Conservation (phyloP, 1,140 invertebrate species). For the Brachionus paranguensis region DNA sequence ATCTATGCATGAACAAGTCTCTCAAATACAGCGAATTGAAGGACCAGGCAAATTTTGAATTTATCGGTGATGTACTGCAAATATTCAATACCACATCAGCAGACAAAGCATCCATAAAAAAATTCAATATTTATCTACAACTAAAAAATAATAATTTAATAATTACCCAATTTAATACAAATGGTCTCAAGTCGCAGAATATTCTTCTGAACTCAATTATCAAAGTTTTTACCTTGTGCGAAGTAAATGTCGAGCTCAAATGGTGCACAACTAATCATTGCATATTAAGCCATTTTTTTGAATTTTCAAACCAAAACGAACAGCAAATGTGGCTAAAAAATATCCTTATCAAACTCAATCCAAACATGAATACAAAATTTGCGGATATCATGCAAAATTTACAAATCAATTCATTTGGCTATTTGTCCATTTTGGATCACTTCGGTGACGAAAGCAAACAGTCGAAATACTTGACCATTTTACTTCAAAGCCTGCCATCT, state of each 20-base stretch:
- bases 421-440: not conserved
- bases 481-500: not conserved
- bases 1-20: not conserved
- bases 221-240: not conserved
- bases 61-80: not conserved
- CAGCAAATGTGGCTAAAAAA: not conserved
- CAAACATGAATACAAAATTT: not conserved
- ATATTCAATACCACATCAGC: not conserved
- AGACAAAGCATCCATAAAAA: not conserved
- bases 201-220: not conserved
- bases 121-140: not conserved
- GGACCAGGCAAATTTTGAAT: not conserved
- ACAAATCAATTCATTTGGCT: not conserved
- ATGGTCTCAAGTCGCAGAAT: not conserved
- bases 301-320: not conserved
- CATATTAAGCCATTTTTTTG: not conserved
- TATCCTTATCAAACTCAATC: not conserved
- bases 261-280: not conserved
- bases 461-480: not conserved
- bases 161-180: not conserved
- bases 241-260: not conserved
- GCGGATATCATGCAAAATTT: not conserved
- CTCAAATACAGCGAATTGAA: not conserved
- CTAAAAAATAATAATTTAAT: slow-evolving; percentile 2
- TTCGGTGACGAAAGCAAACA: not conserved